Conservation (phyloP, 2,888 invertebrate species). For the Drosophila melanosoma region DNA sequence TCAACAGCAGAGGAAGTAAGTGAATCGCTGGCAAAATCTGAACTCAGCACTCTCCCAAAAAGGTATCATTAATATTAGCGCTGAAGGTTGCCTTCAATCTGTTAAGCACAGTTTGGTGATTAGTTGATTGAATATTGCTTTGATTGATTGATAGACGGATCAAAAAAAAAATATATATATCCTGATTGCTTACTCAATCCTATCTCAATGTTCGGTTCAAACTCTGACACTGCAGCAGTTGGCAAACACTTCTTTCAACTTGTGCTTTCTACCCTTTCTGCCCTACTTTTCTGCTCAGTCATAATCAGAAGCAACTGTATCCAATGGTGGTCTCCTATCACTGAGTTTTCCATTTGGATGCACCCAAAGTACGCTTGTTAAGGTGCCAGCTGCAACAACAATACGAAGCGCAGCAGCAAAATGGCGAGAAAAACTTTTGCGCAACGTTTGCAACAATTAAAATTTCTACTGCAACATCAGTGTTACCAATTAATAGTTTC, state of each 20-base stretch:
- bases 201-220: slow-evolving; percentile 9
- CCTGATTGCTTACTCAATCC: slow-evolving; percentile 22
- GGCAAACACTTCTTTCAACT: not conserved
- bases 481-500: slow-evolving; percentile 74
- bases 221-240: not conserved
- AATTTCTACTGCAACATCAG: slow-evolving; percentile 48
- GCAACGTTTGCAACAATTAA: slow-evolving; percentile 65
- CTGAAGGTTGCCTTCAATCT: slow-evolving; percentile 18
- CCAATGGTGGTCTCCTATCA: slow-evolving; percentile 38
- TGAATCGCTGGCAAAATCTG: not conserved
- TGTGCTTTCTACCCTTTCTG: not conserved
- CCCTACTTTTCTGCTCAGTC: not conserved
- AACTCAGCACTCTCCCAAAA: not conserved
- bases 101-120: slow-evolving; percentile 42
- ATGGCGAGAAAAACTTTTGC: slow-evolving; percentile 46
- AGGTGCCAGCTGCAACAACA: slow-evolving; percentile 37
- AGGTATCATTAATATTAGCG: slow-evolving; percentile 1
- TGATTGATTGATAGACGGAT: slow-evolving; percentile 43
- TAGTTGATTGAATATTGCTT: slow-evolving; percentile 46
- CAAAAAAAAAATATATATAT: not conserved
- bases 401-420: slow-evolving; percentile 12
- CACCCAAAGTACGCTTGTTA: slow-evolving; percentile 58
- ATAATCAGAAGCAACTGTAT: slow-evolving; percentile 28
- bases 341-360: slow-evolving; percentile 62
- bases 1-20: not conserved